These are phyloP conservation scores for Eriosoma lanigerum DNA, from an alignment of 1,140 invertebrate genomes.

Conservation along the genomic window DNA sequence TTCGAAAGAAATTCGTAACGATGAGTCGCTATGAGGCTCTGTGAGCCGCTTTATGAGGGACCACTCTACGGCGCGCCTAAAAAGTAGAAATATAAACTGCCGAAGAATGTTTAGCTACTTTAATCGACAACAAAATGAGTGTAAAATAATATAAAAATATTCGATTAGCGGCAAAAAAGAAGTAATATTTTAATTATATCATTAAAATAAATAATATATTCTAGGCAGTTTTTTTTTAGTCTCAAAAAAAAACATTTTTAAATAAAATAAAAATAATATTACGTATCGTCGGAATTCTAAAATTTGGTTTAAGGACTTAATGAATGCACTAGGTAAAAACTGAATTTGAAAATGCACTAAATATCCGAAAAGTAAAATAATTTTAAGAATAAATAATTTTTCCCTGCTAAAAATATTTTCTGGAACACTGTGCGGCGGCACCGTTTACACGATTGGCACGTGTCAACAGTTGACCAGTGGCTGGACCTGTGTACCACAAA, in stretches of 20 bases:
- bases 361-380: neutral
- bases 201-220: neutral
- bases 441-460: no score
- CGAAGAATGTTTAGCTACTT: neutral
- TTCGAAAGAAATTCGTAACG: no score
- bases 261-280: neutral
- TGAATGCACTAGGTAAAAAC: neutral
- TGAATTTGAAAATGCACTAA: neutral
- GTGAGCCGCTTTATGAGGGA: no score
- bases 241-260: neutral
- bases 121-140: conserved; percentile 3
- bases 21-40: no score
- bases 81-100: conserved; percentile 1
- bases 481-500: no score
- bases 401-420: neutral
- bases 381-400: neutral
- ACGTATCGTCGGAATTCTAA: neutral
- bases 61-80: no score
- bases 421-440: neutral
- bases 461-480: no score
- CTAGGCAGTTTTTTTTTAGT: neutral
- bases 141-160: conserved; percentile 14
- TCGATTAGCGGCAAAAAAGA: conserved; percentile 24
- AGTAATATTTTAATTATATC: neutral
- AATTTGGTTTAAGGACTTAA: neutral